phyloP scores from a whole-genome alignment of 2,113 vertebrate genomes.

The Perccottus glenii region DNA sequence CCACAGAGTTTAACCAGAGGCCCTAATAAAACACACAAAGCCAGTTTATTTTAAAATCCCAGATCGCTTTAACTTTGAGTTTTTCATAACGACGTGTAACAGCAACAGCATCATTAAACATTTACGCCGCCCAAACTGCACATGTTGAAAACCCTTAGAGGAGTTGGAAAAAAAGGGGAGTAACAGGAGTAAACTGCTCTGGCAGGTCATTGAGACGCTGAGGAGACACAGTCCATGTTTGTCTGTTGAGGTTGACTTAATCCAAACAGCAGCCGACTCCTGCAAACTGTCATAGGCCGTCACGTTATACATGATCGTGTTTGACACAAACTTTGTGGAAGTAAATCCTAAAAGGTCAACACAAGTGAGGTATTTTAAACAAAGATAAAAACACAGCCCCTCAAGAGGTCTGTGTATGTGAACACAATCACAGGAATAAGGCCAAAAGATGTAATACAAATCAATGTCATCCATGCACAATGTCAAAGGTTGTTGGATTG shows the following conservation, averaged over 20 bases:
- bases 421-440: neutral
- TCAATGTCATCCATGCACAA: no score
- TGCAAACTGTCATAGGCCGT: no score
- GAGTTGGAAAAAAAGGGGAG: neutral
- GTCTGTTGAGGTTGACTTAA: neutral
- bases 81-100: slow-evolving; percentile 34
- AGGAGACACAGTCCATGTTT: neutral
- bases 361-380: neutral
- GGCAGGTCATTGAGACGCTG: neutral
- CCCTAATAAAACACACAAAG: slow-evolving; percentile 22
- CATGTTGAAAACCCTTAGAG: neutral
- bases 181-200: neutral
- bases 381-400: neutral
- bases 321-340: neutral
- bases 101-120: slow-evolving; percentile 21
- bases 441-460: no score
- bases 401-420: no score
- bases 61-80: slow-evolving; percentile 11
- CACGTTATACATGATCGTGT: neutral
- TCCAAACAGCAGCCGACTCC: neutral
- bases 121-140: slow-evolving; percentile 7
- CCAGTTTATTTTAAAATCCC: slow-evolving; percentile 10
- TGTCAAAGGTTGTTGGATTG: no score
- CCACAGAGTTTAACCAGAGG: slow-evolving; percentile 29
- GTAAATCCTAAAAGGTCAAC: neutral